A percentile compares a stretch with the other conserved stretches of the same genome.
These are phyloP conservation scores for Candidula unifasciata DNA, from an alignment of 2,888 invertebrate genomes.

Conservation along the genomic window DNA sequence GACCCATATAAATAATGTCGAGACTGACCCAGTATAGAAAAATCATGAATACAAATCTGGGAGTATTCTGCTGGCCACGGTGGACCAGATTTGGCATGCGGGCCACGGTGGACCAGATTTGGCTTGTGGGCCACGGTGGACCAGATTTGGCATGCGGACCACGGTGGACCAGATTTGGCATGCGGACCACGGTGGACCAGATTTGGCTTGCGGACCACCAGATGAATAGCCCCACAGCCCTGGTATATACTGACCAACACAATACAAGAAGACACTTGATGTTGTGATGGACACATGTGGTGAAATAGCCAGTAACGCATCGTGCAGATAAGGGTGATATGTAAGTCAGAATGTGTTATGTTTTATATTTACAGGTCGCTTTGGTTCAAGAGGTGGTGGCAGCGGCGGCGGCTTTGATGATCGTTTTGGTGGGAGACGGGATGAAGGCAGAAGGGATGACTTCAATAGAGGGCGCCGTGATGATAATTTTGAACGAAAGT, in stretches of 20 bases:
- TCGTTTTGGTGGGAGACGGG: slow-evolving; percentile 25
- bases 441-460: slow-evolving; percentile 42
- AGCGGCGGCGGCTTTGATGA: slow-evolving; percentile 43
- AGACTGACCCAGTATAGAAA: too few species aligned
- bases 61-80: too few species aligned
- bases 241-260: background rate
- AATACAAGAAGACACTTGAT: background rate
- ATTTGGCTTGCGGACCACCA: too few species aligned
- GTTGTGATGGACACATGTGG: too few species aligned
- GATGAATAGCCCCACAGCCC: background rate
- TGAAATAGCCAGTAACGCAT: background rate
- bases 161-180: too few species aligned
- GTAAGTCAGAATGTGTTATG: background rate
- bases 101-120: too few species aligned
- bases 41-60: too few species aligned
- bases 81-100: too few species aligned
- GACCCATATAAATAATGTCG: too few species aligned
- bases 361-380: slow-evolving; percentile 35
- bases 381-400: slow-evolving; percentile 56
- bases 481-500: slow-evolving; percentile 40
- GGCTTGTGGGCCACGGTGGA: too few species aligned
- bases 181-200: too few species aligned
- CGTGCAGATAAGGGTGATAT: background rate
- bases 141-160: too few species aligned
- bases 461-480: slow-evolving; percentile 39